Evolutionary conservation across 2,888 invertebrate genomes (phyloP), one percentile per base, ranked within the genome.

Genomic region (Tyria jacobaeae): DNA sequence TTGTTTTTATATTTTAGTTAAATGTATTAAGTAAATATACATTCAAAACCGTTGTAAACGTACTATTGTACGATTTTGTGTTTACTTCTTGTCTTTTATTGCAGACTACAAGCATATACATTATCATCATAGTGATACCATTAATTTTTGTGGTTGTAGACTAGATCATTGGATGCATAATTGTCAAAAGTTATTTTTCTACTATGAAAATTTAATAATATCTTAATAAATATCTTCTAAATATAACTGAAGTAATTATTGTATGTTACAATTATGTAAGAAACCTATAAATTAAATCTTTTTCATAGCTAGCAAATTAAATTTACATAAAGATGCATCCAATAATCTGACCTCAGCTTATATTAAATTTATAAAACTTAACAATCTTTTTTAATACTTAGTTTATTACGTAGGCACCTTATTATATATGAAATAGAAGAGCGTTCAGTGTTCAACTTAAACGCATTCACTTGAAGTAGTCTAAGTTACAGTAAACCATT

Each of bases 1-100:
- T 67, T 59, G 62, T 55, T 60, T 64, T 65, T 61, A 72, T 71
- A 67, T 68, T 65, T 68, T 67, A 61, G 53, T 57, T 61, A 56
- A 73, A 44, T 41, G 4, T 48, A 52, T 52, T 41, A 51, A 53
- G 48, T 37, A 14, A 69, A 52, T 51, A 47, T 21, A 44, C 17
- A 15, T 41, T 21, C 7, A 9, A 14, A 25, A 4, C 48, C 21
- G 41, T 39, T 34, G 49, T 41, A 51, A n/a, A n/a, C n/a, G 52
- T 52, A 52, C 52, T 39, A 39, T 27, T 53, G 53, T 39, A 39
- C 44, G 14, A 17, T 41, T 17, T 41, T 41, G 25, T 54, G n/a
- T 27, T 39, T 27, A n/a, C 10, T 25, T 27, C 3, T 6, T 17
- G 9, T 41, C 17, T 12, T 21, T 9, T 21, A 10, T 17, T 21